A percentile compares a stretch with the other conserved stretches of the same genome.
Conservation (phyloP, 2,797 vertebrate species). For the Neoniphon sammara region DNA sequence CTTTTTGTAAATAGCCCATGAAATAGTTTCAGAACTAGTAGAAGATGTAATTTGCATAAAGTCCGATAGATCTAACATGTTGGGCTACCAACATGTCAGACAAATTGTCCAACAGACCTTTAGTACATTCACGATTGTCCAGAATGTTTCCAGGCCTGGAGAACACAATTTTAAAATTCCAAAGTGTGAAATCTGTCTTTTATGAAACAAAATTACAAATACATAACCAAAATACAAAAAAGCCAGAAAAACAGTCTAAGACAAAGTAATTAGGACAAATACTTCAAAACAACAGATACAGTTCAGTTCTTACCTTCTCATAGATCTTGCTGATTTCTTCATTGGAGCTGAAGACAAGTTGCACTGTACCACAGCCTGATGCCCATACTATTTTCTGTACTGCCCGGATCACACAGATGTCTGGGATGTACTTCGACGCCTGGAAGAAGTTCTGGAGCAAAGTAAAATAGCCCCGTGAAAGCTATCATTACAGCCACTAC, state of each 20-base stretch:
- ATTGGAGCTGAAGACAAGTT: constrained; percentile 97
- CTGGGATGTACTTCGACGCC: constrained; percentile 98
- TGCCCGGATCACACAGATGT: constrained; percentile 98
- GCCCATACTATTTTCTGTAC: constrained; percentile 99
- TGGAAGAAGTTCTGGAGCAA: constrained; percentile 85
- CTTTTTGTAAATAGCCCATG: too few species aligned
- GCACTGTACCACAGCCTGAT: constrained; percentile 96
- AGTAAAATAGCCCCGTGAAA: constrained; percentile 54
- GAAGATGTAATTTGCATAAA: too few species aligned
- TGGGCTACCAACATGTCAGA: too few species aligned
- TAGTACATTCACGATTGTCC: not conserved
- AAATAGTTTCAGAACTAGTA: too few species aligned
- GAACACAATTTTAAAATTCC: not conserved
- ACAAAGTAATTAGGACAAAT: too few species aligned
- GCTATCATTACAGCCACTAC: constrained; percentile 29
- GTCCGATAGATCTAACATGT: too few species aligned
- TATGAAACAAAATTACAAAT: too few species aligned
- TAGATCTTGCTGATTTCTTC: constrained; percentile 99
- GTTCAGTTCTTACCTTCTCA: constrained; percentile 89
- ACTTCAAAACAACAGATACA: not conserved
- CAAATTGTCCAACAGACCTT: too few species aligned
- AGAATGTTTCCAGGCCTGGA: not conserved
- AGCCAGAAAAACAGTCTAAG: too few species aligned
- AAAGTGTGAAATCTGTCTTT: not conserved
- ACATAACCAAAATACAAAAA: not conserved